Percentiles rank a stretch among this genome's conserved stretches.
These are phyloP conservation scores for Patella ulyssiponensis DNA, from an alignment of 2,888 invertebrate genomes.

Conservation along the genomic window DNA sequence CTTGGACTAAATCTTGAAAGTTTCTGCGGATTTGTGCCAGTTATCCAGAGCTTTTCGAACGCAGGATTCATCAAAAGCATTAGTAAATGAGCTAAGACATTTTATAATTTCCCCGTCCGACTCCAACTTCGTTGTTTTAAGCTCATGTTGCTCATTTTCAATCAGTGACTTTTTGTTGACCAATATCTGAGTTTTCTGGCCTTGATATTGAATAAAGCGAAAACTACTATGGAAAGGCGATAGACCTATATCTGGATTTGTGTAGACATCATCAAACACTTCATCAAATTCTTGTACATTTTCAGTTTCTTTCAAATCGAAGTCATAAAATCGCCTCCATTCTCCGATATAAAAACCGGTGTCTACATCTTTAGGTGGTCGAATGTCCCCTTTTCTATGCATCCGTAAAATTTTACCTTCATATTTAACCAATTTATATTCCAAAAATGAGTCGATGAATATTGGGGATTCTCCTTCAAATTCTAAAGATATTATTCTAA, in stretches of 20 bases:
- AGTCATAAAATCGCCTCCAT: constrained; percentile 39
- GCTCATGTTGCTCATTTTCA: background rate
- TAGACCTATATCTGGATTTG: background rate
- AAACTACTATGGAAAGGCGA: background rate
- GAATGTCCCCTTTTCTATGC: constrained; percentile 39
- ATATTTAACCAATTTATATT: constrained; percentile 41
- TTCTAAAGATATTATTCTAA: constrained; percentile 35
- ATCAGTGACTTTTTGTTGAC: background rate
- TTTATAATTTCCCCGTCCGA: background rate
- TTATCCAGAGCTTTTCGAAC: background rate
- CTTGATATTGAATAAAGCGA: background rate
- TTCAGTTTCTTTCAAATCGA: constrained; percentile 15
- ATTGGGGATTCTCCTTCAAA: constrained; percentile 40
- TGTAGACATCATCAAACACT: constrained; percentile 34
- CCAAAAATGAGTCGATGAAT: constrained; percentile 41
- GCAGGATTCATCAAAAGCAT: background rate
- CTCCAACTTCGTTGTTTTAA: background rate
- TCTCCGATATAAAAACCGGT: constrained; percentile 26
- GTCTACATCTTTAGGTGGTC: background rate
- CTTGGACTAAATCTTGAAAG: too few species aligned
- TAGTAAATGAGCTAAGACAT: background rate
- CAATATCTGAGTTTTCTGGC: background rate
- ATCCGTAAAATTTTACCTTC: constrained; percentile 37
- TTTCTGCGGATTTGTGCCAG: background rate
- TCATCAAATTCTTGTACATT: constrained; percentile 31